Base-by-base conservation (phyloP, 2,888 invertebrate genomes). In the Andrena bucephala region DNA sequence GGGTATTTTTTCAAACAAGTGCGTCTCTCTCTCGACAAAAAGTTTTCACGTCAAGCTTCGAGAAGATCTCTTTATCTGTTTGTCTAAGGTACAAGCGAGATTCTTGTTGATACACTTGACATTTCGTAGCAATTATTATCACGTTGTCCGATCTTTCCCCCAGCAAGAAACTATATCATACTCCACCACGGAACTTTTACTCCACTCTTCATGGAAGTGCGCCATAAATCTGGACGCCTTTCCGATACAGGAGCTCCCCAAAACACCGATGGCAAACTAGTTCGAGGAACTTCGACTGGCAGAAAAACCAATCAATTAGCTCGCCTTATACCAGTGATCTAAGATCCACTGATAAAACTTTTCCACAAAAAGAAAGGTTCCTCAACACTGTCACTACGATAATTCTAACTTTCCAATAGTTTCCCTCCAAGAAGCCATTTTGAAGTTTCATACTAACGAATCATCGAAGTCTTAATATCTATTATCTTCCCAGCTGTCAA, bases 121-220 rank as follows among this genome's bases (percentile, higher is more conserved):
- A 63, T 81, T 77, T 81, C 81, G 81, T 78, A 72, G 81, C 81
- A 81, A 81, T 81, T 81, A 78, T 72, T 81, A 81, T 81, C 81
- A 68, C 68, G 50, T 10, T 50, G 81, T 81, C 81, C 81, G 63
- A 81, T 81, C 81, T 81, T 24, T 48, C 52, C 60, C 60, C 60
- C 36, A 66, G 48, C 77, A 54, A 62, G 63, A 31, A 81, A 63
- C 62, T 68, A 52, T 20, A 68, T 73, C 67, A 65, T 78, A 68
- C 72, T 68, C 52, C 72, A 59, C 63, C 67, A 63, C 62, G 72
- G 63, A 77, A 81, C 81, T 78, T 68, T 77, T 77, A 72, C 77
- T 81, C 50, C 57, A 69, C 33, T 59, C 36, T 76, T 77, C 77
- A 78, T 65, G 68, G 67, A 72, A 78, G 50, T 48, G 36, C 50